These are phyloP conservation scores for Gymnosoma rotundatum DNA, from an alignment of 2,888 invertebrate genomes.

Conservation along the genomic window DNA sequence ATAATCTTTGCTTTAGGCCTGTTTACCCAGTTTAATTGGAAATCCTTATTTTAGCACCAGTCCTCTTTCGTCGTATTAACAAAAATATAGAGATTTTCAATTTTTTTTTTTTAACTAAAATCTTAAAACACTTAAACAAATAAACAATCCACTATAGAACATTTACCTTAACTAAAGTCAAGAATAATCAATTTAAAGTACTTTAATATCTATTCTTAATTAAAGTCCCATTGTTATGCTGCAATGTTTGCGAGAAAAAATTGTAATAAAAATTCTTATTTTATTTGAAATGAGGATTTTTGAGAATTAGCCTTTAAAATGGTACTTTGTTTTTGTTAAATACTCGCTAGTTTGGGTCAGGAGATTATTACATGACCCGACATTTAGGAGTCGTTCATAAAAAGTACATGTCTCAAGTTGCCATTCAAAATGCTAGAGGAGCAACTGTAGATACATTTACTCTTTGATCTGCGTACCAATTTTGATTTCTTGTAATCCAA, in stretches of 20 bases:
- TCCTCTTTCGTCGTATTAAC: background rate
- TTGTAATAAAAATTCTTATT: no score
- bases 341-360: no score
- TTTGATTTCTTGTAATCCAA: no score
- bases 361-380: no score
- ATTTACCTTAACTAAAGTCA: slow-evolving; percentile 45
- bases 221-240: slow-evolving; percentile 8
- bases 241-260: slow-evolving; percentile 4
- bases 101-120: background rate
- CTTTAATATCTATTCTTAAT: slow-evolving; percentile 22
- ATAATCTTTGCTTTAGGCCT: background rate
- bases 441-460: no score
- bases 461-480: no score
- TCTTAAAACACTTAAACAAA: slow-evolving; percentile 19
- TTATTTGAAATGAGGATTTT: no score
- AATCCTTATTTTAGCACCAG: slow-evolving; percentile 7
- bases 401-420: no score
- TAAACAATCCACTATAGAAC: slow-evolving; percentile 49
- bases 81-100: background rate
- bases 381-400: no score
- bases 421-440: no score
- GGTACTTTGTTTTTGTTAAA: no score
- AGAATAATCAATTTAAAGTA: slow-evolving; percentile 38
- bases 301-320: no score
- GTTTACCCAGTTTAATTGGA: background rate